Evolutionary conservation across 1,140 invertebrate species (phyloP), one percentile per base, ranked within the genome.

Genomic region (Microplitis demolitor): DNA sequence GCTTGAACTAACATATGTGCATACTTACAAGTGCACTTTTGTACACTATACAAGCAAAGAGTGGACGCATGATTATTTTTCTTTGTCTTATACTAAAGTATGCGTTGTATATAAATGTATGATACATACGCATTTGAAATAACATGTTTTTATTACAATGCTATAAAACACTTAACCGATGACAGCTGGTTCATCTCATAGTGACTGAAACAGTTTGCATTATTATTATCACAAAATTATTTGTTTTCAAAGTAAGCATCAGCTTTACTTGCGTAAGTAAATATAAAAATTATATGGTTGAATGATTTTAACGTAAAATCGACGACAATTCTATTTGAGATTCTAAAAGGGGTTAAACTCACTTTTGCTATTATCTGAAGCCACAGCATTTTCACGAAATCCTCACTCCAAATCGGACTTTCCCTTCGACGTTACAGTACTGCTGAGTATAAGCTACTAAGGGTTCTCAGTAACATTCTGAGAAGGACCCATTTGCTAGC

Each of bases 381-480:
- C 16, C 5, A 61, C 58, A 50, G 62, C 5, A 64, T 64, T 64
- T 64, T 64, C 62, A 45, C 6, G 4, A 50, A 64, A 64, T 64
- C 62, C 62, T 64, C 62, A 64, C 16, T 31, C 51, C 53, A 67
- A 6, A 13, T 54, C 45, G n/a, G 66, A 54, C 34, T 67, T 53
- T 50, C 66, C 13, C n/a, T 67, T 54, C 66, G 33, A 67, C 50
- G 39, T 64, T 67, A 34, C 33, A 50, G 39, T 45, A 45, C 11
- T 45, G 5, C 39, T 9, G 39, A 45, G 39, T 45, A 45, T 45
- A 45, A 45, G 39, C 39, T 45, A 45, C 39, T 45, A 45, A 14
- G 66, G 66, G n/a, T 67, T 67, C 50, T 54, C 51, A 67, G 53
- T 37, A 54, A 6, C 31, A 58, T 68, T 68, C 31, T 31, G 8